These are phyloP conservation scores for Folsomia manolachei DNA, from an alignment of 2,888 invertebrate species.

Conservation along the genomic window DNA sequence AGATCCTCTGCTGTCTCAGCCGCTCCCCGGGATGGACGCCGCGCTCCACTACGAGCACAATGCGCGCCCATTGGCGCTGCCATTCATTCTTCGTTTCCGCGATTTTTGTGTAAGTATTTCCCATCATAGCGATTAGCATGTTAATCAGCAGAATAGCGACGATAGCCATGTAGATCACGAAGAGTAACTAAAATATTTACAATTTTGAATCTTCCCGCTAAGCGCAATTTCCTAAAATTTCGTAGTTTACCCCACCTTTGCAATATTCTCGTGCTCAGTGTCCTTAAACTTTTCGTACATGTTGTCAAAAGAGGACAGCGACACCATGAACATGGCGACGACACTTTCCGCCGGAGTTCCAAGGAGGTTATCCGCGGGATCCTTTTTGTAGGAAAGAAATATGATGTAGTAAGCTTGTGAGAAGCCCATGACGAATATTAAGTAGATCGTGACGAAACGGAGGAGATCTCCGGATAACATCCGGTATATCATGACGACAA, in stretches of 20 bases:
- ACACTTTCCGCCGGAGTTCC: constrained; percentile 90
- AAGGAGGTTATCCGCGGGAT: constrained; percentile 74
- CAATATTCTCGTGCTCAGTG: constrained; percentile 82
- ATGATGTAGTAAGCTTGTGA: constrained; percentile 94
- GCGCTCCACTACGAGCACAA: constrained; percentile 93
- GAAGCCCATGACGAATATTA: constrained; percentile 95
- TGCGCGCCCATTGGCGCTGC: constrained; percentile 97
- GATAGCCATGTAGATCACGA: constrained; percentile 96
- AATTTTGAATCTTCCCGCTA: not conserved
- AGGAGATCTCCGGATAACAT: constrained; percentile 96
- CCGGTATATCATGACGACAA: constrained; percentile 99
- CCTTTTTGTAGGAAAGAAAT: constrained; percentile 82
- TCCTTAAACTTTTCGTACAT: constrained; percentile 87
- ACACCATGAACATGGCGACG: constrained; percentile 98
- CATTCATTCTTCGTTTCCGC: constrained; percentile 96
- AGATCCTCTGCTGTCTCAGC: constrained; percentile 77
- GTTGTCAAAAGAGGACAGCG: constrained; percentile 92
- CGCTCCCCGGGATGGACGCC: constrained; percentile 90
- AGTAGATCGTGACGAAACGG: constrained; percentile 92
- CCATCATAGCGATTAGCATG: constrained; percentile 99
- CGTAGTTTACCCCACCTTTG: constrained; percentile 64
- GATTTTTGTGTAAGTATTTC: constrained; percentile 96
- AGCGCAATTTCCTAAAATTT: not conserved
- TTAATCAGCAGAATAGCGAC: constrained; percentile 92
- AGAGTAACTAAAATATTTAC: constrained; percentile 64